phyloP scores from a whole-genome alignment of 2,113 vertebrate species.

The Cynopterus brachyotis region DNA sequence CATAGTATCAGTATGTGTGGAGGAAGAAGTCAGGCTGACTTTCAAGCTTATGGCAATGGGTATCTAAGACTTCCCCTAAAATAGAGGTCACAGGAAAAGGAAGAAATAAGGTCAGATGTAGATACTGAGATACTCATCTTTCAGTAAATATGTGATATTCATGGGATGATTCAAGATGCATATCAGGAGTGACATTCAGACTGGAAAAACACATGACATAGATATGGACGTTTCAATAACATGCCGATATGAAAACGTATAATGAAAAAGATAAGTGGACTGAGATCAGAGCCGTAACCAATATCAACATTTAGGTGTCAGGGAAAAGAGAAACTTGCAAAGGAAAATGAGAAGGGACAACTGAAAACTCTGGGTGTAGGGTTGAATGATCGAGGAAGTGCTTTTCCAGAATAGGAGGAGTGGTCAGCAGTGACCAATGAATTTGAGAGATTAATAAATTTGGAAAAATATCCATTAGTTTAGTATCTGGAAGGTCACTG shows the following conservation, averaged over 20 bases:
- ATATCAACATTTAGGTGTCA: neutral
- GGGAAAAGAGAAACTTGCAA: neutral
- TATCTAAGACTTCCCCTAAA: neutral
- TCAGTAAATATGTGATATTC: neutral
- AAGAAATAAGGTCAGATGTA: neutral
- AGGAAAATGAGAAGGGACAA: neutral
- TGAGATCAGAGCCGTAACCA: neutral
- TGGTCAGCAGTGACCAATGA: neutral
- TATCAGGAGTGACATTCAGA: neutral
- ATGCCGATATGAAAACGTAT: neutral
- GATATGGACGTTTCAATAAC: neutral
- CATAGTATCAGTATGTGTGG: neutral
- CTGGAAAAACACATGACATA: neutral
- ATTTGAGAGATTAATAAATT: neutral
- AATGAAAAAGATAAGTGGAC: neutral
- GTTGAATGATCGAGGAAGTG: neutral
- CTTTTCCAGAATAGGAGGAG: neutral
- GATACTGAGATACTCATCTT: neutral
- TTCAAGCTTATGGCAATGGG: no score
- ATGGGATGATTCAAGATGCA: neutral
- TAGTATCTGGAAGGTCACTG: neutral
- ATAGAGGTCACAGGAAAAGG: neutral
- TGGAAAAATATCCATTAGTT: neutral
- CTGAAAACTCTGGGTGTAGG: neutral
- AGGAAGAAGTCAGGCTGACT: neutral